Conservation (phyloP, 1,140 invertebrate species). For the Ctenoplectra terminalis region DNA sequence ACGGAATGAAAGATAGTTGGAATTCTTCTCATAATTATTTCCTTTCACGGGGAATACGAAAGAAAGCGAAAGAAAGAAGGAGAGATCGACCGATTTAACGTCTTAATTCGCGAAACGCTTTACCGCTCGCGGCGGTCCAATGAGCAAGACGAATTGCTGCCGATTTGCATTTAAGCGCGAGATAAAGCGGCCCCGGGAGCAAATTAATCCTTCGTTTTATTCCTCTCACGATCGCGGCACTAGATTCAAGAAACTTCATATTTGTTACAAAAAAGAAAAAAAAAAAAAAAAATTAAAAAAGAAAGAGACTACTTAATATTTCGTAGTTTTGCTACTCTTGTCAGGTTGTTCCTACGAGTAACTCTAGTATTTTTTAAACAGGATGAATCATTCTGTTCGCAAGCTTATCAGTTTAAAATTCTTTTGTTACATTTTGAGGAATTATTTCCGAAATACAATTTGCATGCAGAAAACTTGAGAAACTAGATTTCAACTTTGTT, state of each 20-base stretch:
- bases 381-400: no score
- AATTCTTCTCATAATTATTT: constrained; percentile 12
- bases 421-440: no score
- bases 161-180: constrained; percentile 66
- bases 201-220: constrained; percentile 66
- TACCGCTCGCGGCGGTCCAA: constrained; percentile 59
- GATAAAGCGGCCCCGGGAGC: constrained; percentile 57
- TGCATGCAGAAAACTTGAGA: no score
- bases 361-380: no score
- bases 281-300: background rate
- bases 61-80: background rate
- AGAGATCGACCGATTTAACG: constrained; percentile 43
- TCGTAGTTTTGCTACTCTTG: no score
- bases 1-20: background rate
- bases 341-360: no score
- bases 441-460: no score
- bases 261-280: background rate
- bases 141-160: constrained; percentile 65
- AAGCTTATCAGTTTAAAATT: no score
- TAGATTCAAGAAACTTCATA: background rate
- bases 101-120: constrained; percentile 66
- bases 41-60: background rate
- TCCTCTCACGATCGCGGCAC: constrained; percentile 13
- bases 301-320: background rate
- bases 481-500: no score